Conservation (phyloP, 2,797 vertebrate genomes). For the Micropoecilia bifurca region DNA sequence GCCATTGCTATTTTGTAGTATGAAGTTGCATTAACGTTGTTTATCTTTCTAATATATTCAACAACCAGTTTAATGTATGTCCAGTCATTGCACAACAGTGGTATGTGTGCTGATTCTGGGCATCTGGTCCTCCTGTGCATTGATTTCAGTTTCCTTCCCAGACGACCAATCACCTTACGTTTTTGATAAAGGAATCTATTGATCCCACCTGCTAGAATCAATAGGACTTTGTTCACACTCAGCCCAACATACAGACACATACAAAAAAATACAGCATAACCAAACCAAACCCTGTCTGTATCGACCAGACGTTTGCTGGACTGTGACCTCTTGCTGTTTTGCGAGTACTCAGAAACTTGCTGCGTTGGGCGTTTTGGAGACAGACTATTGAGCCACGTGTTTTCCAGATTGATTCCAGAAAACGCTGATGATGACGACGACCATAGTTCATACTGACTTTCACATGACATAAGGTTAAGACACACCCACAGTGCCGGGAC, state of each 20-base stretch:
- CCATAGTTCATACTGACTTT: conserved; percentile 43
- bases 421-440: conserved; percentile 20
- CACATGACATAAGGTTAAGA: conserved; percentile 17
- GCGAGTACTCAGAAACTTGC: conserved; percentile 20
- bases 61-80: not conserved
- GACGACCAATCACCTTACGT: not conserved
- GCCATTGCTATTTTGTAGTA: not conserved
- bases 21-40: not conserved
- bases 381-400: conserved; percentile 47
- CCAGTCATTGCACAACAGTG: not conserved
- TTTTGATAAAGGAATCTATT: conserved; percentile 18
- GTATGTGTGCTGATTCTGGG: conserved; percentile 1
- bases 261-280: not conserved
- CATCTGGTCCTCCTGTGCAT: not conserved
- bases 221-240: conserved; percentile 28
- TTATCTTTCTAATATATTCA: not conserved
- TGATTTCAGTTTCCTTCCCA: conserved; percentile 13
- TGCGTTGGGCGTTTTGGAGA: conserved; percentile 38
- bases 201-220: not conserved
- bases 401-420: conserved; percentile 21
- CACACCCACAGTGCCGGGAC: conserved; percentile 33
- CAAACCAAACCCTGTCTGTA: not conserved
- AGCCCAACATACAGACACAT: not conserved
- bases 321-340: conserved; percentile 27
- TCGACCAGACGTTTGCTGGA: conserved; percentile 24